phyloP scores from a whole-genome alignment of 2,113 vertebrate species.

The Pantherophis guttatus region DNA sequence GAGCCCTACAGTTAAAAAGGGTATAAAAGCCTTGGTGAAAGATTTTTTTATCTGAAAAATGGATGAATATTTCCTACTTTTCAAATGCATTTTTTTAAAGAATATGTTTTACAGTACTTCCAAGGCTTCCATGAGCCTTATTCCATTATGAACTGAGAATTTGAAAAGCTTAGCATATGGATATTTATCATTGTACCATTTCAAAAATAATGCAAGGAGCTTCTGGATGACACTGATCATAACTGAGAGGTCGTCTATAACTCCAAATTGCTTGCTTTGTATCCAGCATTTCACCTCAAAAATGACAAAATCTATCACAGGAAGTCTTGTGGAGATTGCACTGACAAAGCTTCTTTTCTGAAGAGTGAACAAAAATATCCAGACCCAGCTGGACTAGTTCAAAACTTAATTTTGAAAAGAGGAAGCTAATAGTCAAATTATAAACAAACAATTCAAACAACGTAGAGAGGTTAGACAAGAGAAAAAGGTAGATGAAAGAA shows the following conservation, averaged over 20 bases:
- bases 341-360: neutral
- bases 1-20: conserved; percentile 29
- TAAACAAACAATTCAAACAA: neutral
- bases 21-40: conserved; percentile 21
- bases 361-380: neutral
- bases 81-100: conserved; percentile 6
- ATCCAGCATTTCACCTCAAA: neutral
- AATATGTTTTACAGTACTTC: neutral
- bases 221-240: neutral
- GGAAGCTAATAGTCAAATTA: neutral
- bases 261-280: neutral
- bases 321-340: neutral
- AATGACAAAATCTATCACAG: neutral
- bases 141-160: neutral
- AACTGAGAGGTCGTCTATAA: conserved; percentile 12
- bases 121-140: neutral
- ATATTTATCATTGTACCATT: conserved; percentile 22
- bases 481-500: neutral
- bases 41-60: conserved; percentile 52
- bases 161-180: conserved; percentile 19
- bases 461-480: neutral
- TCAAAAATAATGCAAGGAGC: neutral
- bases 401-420: neutral
- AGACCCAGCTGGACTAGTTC: neutral
- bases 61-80: conserved; percentile 25